A percentile compares a stretch with the other conserved stretches of the same genome.
Evolutionary conservation across 2,113 vertebrate species (phyloP).

Genomic region (Sinocyclocheilus grahami): DNA sequence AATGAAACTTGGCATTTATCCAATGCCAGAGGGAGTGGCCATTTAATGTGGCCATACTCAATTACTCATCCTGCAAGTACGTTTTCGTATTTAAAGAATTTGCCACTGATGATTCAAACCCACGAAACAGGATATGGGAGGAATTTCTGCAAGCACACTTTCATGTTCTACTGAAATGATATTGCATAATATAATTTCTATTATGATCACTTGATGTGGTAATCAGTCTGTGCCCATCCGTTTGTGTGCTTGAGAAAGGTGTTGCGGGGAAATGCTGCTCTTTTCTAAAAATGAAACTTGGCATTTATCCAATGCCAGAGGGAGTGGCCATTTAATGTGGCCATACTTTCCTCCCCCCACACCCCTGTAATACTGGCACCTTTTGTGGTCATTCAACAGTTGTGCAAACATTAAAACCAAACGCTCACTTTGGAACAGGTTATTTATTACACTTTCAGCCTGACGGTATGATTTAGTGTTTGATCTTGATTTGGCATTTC

Average conservation of each 20-base stretch:
- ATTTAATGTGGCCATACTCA: background rate
- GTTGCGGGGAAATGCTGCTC: background rate
- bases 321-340: background rate
- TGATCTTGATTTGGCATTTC: background rate
- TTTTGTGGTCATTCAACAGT: background rate
- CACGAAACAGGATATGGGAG: background rate
- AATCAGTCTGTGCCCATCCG: background rate
- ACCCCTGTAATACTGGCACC: background rate
- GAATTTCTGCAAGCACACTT: background rate
- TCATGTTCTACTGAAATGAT: background rate
- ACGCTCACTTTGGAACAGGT: background rate
- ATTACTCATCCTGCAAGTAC: no score
- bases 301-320: background rate
- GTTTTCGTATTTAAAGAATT: no score
- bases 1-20: constrained; percentile 23
- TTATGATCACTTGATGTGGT: background rate
- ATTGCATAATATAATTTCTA: background rate
- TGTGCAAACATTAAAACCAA: background rate
- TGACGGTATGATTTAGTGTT: background rate
- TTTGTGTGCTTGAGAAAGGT: background rate
- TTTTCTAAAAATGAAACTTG: constrained; percentile 21
- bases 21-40: background rate
- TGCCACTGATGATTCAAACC: no score
- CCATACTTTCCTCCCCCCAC: background rate
- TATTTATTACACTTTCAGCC: background rate